Evolutionary conservation across 2,888 invertebrate genomes (phyloP).

Genomic region (Trichopria drosophilae): DNA sequence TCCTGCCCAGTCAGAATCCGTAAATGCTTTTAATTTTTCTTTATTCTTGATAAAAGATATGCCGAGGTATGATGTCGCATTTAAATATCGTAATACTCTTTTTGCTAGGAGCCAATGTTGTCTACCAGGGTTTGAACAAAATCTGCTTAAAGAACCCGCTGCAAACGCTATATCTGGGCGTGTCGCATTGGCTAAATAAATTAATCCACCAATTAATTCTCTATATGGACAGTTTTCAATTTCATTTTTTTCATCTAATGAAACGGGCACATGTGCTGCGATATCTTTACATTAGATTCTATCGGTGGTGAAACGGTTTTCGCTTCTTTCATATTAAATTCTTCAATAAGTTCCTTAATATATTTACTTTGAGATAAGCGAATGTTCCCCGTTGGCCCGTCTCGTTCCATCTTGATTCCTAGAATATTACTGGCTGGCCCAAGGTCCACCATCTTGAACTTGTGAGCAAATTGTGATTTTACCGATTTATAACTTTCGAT

Average conservation of each 20-base stretch:
- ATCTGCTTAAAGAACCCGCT: conserved; percentile 30
- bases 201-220: conserved; percentile 23
- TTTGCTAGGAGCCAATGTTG: conserved; percentile 30
- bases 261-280: conserved; percentile 13
- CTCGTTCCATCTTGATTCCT: conserved; percentile 21
- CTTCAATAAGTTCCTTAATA: conserved; percentile 11
- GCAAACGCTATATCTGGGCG: conserved; percentile 32
- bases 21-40: conserved; percentile 22
- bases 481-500: conserved; percentile 2
- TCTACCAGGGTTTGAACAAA: conserved; percentile 22
- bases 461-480: conserved; percentile 8
- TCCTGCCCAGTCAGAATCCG: conserved; percentile 31
- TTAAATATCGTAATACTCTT: conserved; percentile 28
- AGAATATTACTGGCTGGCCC: conserved; percentile 20
- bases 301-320: conserved; percentile 18
- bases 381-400: conserved; percentile 18
- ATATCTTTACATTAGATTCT: conserved; percentile 18
- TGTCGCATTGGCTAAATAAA: conserved; percentile 23
- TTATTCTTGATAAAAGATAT: conserved; percentile 26
- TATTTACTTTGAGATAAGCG: conserved; percentile 16
- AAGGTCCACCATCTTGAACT: conserved; percentile 25
- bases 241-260: background rate
- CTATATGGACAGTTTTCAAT: conserved; percentile 18
- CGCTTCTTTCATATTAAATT: conserved; percentile 11
- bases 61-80: conserved; percentile 26